Evolutionary conservation across 2,113 vertebrate species (phyloP).

Genomic region (Thalassoma bifasciatum): DNA sequence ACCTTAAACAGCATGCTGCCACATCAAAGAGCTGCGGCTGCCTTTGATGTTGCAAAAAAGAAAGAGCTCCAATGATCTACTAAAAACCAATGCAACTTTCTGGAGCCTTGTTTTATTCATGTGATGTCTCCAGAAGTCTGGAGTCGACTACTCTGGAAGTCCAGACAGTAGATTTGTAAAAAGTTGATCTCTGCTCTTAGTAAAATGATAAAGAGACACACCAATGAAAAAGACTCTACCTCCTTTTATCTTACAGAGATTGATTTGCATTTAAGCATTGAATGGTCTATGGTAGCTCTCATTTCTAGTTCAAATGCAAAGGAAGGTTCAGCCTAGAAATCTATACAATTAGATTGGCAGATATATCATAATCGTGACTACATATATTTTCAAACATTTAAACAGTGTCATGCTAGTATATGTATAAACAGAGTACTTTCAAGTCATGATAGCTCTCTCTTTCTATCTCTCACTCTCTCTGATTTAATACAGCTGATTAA

Average conservation of each 20-base stretch:
- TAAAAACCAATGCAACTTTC: slow-evolving; percentile 92
- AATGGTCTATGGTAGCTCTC: not conserved
- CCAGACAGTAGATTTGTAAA: slow-evolving; percentile 32
- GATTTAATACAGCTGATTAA: slow-evolving; percentile 62
- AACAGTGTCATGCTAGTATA: too few species aligned
- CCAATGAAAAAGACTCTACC: not conserved
- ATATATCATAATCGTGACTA: too few species aligned
- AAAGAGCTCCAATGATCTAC: slow-evolving; percentile 94
- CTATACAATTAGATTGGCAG: too few species aligned
- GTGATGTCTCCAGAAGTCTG: slow-evolving; percentile 67
- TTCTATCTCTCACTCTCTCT: too few species aligned
- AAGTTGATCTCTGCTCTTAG: slow-evolving; percentile 35
- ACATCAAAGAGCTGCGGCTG: slow-evolving; percentile 91
- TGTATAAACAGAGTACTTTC: too few species aligned
- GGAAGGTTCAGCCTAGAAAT: too few species aligned
- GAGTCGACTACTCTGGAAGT: slow-evolving; percentile 53
- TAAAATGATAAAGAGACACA: slow-evolving; percentile 5
- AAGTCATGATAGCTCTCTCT: too few species aligned
- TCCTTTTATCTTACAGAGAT: not conserved
- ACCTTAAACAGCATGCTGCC: slow-evolving; percentile 97
- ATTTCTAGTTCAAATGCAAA: not conserved
- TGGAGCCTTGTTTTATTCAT: slow-evolving; percentile 83
- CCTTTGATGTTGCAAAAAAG: slow-evolving; percentile 96
- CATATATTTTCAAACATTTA: too few species aligned
- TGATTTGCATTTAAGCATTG: not conserved